Conservation (phyloP, 1,140 invertebrate genomes). For the Hylaeus anthracinus region DNA sequence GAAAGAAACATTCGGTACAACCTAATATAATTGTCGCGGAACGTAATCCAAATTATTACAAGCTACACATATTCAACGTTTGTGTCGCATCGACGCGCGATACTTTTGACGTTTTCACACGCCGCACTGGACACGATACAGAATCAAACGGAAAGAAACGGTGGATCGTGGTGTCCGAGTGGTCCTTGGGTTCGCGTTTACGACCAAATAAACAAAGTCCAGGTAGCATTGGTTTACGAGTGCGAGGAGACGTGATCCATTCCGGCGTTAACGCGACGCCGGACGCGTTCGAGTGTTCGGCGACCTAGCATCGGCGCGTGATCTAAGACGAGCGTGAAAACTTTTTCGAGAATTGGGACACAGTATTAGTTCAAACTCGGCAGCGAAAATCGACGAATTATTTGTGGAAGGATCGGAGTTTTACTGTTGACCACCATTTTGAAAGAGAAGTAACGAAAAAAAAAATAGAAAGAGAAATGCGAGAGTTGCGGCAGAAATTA, state of each 20-base stretch:
- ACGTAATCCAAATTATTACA: no score
- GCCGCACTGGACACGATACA: not conserved
- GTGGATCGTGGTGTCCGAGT: constrained; percentile 25
- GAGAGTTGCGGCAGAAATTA: no score
- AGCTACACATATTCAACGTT: no score
- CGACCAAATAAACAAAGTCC: constrained; percentile 72
- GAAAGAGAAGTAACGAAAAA: no score
- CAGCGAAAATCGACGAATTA: no score
- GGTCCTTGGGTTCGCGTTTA: constrained; percentile 66
- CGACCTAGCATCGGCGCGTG: constrained; percentile 16
- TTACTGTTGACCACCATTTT: no score
- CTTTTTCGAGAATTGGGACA: not conserved
- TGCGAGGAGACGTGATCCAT: constrained; percentile 73
- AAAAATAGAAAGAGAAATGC: no score
- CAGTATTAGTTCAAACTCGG: no score
- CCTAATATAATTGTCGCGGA: no score
- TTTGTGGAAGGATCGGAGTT: no score
- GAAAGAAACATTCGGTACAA: no score
- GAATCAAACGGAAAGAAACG: not conserved
- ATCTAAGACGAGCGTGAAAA: not conserved
- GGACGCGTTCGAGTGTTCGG: constrained; percentile 60
- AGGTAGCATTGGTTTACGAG: constrained; percentile 74
- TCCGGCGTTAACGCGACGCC: constrained; percentile 73
- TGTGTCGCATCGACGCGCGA: constrained; percentile 16
- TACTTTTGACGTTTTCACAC: constrained; percentile 12